phyloP scores from a whole-genome alignment of 2,888 invertebrate species.

The Apeira syringaria region DNA sequence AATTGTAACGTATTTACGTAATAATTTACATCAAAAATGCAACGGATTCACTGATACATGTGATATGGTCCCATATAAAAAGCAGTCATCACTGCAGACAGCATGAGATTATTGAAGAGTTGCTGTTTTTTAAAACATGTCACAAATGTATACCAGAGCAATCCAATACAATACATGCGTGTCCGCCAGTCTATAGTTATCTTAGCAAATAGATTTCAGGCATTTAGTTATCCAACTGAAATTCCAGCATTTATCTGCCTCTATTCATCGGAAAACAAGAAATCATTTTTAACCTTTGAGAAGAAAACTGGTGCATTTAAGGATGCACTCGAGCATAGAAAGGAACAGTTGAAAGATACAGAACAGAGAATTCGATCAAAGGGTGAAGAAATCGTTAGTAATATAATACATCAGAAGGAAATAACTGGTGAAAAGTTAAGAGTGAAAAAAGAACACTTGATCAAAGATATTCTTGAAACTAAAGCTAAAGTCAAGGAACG shows the following conservation, averaged over 20 bases:
- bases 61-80: neutral
- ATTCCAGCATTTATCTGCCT: conserved; percentile 47
- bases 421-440: conserved; percentile 71
- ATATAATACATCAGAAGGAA: conserved; percentile 71
- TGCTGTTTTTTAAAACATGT: conserved; percentile 46
- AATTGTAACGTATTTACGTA: no score
- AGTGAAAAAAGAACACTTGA: conserved; percentile 84
- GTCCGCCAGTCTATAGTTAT: no score
- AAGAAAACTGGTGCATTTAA: conserved; percentile 79
- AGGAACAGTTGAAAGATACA: conserved; percentile 83
- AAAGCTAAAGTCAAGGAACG: conserved; percentile 88
- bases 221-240: conserved; percentile 38
- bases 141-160: conserved; percentile 38
- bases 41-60: no score
- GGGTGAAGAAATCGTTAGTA: conserved; percentile 70
- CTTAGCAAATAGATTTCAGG: conserved; percentile 38
- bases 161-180: conserved; percentile 34
- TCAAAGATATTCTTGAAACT: conserved; percentile 88
- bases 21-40: no score
- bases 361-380: conserved; percentile 77
- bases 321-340: conserved; percentile 84
- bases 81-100: conserved; percentile 9
- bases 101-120: conserved; percentile 55
- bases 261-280: conserved; percentile 66
- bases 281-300: conserved; percentile 63